Evolutionary conservation across 2,797 vertebrate genomes (phyloP), one percentile per base, ranked within the genome.

Genomic region (Toxotes lorentzi): DNA sequence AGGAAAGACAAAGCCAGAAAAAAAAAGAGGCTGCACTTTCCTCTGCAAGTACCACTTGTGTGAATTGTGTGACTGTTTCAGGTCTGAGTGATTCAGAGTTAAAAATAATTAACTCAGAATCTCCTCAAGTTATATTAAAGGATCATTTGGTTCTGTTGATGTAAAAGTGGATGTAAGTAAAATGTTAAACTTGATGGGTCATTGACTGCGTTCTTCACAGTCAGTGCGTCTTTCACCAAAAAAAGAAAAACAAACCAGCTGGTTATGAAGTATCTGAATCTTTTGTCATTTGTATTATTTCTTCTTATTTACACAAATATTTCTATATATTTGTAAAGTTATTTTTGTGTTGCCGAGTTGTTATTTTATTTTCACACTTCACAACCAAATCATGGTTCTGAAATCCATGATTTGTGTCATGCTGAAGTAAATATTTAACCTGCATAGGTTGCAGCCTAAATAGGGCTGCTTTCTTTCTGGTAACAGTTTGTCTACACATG

Each of bases 341-440:
- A 13, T 59, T 34, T 72, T 50, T 41, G 32, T 60, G 45, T 70
- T 75, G 17, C 5, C 40, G 59, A 23, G 14, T 45, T 45, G 34
- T 12, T 14, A 53, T 43, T 51, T 41, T 41, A 54, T 23, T 48
- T 4, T 30, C 23, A 2, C 9, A 32, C 51, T 21, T 34, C 23
- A 56, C 47, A 69, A 34, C 30, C 57, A 12, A 14, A 5, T 41
- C 27, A 16, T 23, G 19, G 12, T 35, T 65, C 24, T 56, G 4
- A 70, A 60, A 41, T 38, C 4, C 16, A 34, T 51, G 12, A 40
- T 64, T 73, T 81, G 47, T 48, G 48, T 80, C 21, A 47, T 17
- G 14, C 24, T 67, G 2, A 35, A 56, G 72, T 56, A 62, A 78
- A 84, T 81, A 21, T 73, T 78, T 77, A 58, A 86, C 66, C 62